Evolutionary conservation across 2,113 vertebrate genomes (phyloP).

Genomic region (Otis tarda): DNA sequence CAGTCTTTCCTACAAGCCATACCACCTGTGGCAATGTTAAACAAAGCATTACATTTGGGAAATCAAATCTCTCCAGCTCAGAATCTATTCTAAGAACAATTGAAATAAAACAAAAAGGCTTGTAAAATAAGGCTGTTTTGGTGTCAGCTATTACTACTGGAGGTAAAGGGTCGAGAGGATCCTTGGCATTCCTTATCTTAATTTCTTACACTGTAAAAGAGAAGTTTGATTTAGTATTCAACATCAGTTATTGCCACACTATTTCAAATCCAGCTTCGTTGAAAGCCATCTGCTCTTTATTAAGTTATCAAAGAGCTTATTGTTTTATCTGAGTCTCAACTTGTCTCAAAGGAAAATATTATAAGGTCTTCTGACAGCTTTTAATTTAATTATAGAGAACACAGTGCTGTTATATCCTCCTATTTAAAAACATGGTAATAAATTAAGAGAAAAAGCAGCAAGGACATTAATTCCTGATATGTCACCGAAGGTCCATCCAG

Average conservation of each 20-base stretch:
- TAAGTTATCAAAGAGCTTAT: background rate
- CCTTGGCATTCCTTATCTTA: background rate
- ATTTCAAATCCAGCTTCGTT: background rate
- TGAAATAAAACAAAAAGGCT: background rate
- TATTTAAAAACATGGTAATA: background rate
- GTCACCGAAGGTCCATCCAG: background rate
- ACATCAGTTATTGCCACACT: background rate
- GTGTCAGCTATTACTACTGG: background rate
- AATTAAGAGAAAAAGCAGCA: background rate
- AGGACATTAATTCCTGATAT: background rate
- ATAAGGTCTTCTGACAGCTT: background rate
- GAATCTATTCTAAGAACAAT: background rate
- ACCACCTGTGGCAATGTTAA: background rate
- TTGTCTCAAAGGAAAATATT: slow-evolving; percentile 4
- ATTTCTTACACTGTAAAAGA: background rate
- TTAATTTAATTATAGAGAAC: background rate
- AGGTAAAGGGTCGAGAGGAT: background rate
- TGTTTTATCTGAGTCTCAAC: background rate
- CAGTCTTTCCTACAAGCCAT: background rate
- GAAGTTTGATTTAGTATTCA: background rate
- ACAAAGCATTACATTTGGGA: background rate
- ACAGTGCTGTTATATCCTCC: background rate
- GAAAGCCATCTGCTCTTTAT: background rate
- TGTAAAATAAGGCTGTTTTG: background rate
- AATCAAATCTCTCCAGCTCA: background rate